Conservation (phyloP, 1,140 invertebrate species). For the Hylyphantes graminicola region DNA sequence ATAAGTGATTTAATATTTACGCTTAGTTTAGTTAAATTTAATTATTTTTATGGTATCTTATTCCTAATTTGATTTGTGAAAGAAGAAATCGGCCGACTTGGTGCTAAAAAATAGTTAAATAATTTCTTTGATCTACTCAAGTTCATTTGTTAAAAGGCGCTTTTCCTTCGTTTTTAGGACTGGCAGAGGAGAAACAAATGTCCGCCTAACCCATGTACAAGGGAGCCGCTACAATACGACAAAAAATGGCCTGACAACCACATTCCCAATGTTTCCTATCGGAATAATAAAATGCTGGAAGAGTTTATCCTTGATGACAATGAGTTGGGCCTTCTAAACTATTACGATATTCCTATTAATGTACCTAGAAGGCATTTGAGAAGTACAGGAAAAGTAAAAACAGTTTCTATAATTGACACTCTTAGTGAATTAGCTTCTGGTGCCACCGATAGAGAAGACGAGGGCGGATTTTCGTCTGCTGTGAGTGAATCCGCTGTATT, state of each 20-base stretch:
- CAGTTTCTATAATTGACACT: constrained; percentile 65
- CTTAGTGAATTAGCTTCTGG: constrained; percentile 63
- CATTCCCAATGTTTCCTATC: constrained; percentile 6
- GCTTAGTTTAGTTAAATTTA: neutral
- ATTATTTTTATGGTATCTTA: neutral
- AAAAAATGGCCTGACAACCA: constrained; percentile 18
- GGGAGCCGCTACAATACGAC: neutral
- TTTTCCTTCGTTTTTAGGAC: constrained; percentile 12
- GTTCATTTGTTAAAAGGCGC: neutral
- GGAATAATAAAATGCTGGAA: constrained; percentile 51
- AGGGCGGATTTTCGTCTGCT: constrained; percentile 55
- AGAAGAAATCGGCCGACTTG: too few relatives aligned
- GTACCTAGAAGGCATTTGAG: constrained; percentile 36
- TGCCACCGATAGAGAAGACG: constrained; percentile 59
- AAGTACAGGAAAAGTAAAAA: constrained; percentile 58
- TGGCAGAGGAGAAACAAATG: constrained; percentile 5
- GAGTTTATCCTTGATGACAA: constrained; percentile 60
- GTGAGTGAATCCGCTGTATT: constrained; percentile 52
- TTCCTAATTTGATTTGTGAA: neutral
- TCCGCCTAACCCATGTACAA: constrained; percentile 22
- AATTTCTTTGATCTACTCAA: neutral
- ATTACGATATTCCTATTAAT: constrained; percentile 60
- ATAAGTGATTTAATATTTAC: neutral
- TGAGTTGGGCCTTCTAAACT: constrained; percentile 54
- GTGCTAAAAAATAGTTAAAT: neutral